Percentiles rank a stretch among this genome's conserved stretches.
Conservation (phyloP, 2,113 vertebrate species). For the Gadus macrocephalus region DNA sequence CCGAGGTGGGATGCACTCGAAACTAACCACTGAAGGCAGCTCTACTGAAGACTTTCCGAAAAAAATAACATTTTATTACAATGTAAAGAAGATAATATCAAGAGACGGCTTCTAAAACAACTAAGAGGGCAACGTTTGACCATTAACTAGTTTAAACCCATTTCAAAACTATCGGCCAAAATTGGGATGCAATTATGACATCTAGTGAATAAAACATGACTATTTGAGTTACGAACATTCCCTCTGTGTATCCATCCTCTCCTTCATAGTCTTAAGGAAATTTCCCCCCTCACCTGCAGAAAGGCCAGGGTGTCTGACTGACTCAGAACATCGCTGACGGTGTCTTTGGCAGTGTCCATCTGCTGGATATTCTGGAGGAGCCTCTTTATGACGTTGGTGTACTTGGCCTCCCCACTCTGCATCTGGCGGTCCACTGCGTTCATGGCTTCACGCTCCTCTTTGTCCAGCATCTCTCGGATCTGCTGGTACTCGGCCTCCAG, state of each 20-base stretch:
- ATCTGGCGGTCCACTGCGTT: constrained; percentile 74
- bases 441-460: constrained; percentile 66
- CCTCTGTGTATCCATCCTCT: too few relatives aligned
- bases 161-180: too few relatives aligned
- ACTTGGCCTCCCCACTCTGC: constrained; percentile 70
- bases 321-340: constrained; percentile 69
- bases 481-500: constrained; percentile 73
- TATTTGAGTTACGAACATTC: too few relatives aligned
- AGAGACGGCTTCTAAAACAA: neutral
- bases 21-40: constrained; percentile 51
- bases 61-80: neutral
- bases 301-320: constrained; percentile 75
- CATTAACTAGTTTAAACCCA: too few relatives aligned
- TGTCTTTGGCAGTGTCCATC: constrained; percentile 68
- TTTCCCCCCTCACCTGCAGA: constrained; percentile 77
- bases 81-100: neutral
- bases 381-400: constrained; percentile 58
- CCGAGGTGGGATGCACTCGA: constrained; percentile 59
- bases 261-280: too few relatives aligned
- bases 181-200: too few relatives aligned
- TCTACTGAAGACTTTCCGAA: constrained; percentile 52
- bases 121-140: too few relatives aligned
- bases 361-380: constrained; percentile 74
- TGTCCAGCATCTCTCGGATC: constrained; percentile 75
- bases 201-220: too few relatives aligned